Conservation (phyloP, 2,797 vertebrate species). For the Morus bassanus region DNA sequence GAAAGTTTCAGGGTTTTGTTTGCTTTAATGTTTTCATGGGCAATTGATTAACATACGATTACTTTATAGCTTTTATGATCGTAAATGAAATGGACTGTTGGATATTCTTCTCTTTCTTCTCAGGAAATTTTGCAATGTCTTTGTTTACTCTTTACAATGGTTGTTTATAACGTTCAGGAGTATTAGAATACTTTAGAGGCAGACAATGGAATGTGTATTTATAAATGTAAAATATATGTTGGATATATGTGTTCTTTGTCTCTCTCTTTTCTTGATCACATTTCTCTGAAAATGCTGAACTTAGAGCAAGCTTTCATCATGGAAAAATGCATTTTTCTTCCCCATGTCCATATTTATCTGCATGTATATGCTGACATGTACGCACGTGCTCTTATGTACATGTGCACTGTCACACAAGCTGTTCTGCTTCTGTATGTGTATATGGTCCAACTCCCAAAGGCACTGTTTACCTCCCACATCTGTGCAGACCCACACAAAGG, state of each 20-base stretch:
- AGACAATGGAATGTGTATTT: neutral
- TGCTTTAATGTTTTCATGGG: neutral
- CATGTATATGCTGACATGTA: neutral
- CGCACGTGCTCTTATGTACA: neutral
- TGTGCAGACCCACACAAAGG: neutral
- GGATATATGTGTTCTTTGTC: neutral
- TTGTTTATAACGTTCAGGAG: neutral
- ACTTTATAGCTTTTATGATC: neutral
- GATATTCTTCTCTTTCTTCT: neutral
- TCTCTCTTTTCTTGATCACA: neutral
- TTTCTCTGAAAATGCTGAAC: slow-evolving; percentile 30
- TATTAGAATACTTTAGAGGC: neutral
- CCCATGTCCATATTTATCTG: neutral
- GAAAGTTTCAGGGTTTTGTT: neutral
- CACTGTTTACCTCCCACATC: neutral
- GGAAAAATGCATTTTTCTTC: neutral
- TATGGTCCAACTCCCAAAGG: neutral
- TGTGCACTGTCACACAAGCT: neutral
- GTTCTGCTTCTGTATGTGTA: neutral
- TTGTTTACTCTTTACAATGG: neutral
- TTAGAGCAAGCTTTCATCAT: neutral
- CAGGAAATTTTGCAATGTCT: neutral
- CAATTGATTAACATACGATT: neutral
- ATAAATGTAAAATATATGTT: neutral
- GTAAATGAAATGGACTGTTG: neutral